Conservation (phyloP, 1,140 invertebrate genomes). For the Elysia chlorotica region DNA sequence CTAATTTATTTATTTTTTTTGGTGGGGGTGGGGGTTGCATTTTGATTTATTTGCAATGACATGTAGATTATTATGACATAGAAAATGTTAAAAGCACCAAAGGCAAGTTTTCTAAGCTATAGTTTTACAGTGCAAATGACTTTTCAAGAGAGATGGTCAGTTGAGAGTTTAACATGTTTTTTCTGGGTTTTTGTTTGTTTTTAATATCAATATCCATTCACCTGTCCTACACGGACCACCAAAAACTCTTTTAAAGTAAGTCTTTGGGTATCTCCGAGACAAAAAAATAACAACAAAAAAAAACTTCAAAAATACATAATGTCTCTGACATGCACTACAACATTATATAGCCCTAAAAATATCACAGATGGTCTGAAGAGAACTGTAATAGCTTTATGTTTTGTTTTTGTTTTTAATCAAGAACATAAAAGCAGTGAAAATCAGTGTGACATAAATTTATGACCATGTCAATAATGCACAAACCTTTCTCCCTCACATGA, state of each 20-base stretch:
- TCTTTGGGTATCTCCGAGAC: no score
- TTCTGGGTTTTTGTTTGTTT: no score
- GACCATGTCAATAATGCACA: constrained; percentile 10
- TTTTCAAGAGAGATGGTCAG: no score
- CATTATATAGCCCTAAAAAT: background rate
- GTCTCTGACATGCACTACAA: background rate
- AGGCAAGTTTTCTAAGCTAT: no score
- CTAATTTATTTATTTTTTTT: background rate
- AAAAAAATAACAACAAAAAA: no score
- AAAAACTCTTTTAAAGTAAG: no score
- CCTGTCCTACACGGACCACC: no score
- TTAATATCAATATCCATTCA: no score
- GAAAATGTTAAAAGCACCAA: no score
- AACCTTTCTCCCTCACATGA: constrained; percentile 48
- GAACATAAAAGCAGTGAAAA: background rate
- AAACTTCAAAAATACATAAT: background rate
- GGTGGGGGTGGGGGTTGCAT: background rate
- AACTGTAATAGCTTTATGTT: background rate
- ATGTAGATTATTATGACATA: background rate
- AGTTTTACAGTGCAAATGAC: no score
- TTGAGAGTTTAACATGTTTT: no score
- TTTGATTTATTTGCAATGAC: background rate
- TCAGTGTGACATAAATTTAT: background rate
- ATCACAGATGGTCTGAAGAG: background rate
- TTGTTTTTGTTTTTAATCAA: background rate